Base-by-base conservation (phyloP, 2,113 vertebrate species). In the Gadus macrocephalus region DNA sequence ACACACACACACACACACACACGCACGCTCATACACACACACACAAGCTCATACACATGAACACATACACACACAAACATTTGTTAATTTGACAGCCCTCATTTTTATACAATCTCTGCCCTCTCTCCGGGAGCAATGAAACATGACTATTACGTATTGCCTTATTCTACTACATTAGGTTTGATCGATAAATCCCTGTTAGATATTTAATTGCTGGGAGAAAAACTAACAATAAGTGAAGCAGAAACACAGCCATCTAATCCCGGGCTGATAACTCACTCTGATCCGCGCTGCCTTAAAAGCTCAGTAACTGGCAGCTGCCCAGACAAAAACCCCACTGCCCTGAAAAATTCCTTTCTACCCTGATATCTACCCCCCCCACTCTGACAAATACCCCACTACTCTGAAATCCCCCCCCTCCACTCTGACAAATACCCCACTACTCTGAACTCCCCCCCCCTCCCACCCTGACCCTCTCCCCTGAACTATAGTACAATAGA, bases 21-120 rank as follows among this genome's bases (percentile, higher is more conserved):
- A 73, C n/a, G 60, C 65, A 42, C 53, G 15, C 19, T 25, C 60
- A 22, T 20, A 62, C 19, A 62, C 60, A 62, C 60, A 62, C 60
- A 25, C 60, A 22, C 60, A 62, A 20, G 20, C 20, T 20, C n/a
- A 61, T 14, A 61, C 59, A 61, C 59, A 61, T 6, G 20, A 20
- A 61, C 59, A 62, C 60, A 62, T 5, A 62, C 56, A 73, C 25
- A 64, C 65, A 38, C 58, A 70, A 28, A 71, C 6, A 20, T 20
- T 20, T 1, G 20, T 20, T 20, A 20, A 20, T 20, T 20, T 20
- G 20, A 20, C 20, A 20, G 20, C 20, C 20, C 20, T 20, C 20
- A 20, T 20, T 25, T 25, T 25, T 25, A 25, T 25, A 25, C 25
- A 25, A 25, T 42, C 38, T 42, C 38, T 42, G 4, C 42, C 42